Conservation (phyloP, 1,140 invertebrate species). For the Heliconius congener region DNA sequence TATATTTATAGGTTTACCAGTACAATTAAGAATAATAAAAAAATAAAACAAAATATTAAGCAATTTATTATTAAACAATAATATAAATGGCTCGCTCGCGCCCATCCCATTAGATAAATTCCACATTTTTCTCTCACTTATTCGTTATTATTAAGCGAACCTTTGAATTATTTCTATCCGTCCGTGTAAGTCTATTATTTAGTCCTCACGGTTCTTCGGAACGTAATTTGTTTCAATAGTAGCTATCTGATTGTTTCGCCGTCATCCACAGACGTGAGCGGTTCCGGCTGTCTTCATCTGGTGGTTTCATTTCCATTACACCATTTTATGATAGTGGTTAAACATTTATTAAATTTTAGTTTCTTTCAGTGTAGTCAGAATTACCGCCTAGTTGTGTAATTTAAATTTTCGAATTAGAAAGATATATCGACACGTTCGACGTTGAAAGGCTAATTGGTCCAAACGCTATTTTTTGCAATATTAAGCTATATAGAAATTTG, state of each 20-base stretch:
- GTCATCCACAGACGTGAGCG: constrained; percentile 22
- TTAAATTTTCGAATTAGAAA: no score
- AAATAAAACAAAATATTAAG: no score
- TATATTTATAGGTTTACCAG: no score
- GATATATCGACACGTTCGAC: no score
- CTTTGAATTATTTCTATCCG: background rate
- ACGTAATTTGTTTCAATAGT: constrained; percentile 36
- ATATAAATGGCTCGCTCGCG: background rate
- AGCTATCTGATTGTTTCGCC: constrained; percentile 26
- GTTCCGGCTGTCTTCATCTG: constrained; percentile 25
- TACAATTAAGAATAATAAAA: no score
- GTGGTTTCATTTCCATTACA: background rate
- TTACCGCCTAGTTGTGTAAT: no score
- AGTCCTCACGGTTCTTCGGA: constrained; percentile 13
- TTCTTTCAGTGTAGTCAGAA: background rate
- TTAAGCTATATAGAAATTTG: no score
- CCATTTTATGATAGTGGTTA: background rate
- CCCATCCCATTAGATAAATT: background rate
- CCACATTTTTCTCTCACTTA: background rate
- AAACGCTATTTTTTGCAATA: no score
- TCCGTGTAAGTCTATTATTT: background rate
- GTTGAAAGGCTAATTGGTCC: no score
- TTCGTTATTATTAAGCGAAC: background rate
- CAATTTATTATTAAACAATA: no score
- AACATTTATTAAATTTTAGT: constrained; percentile 6